phyloP scores from a whole-genome alignment of 1,140 invertebrate genomes.

The Araneus ventricosus region DNA sequence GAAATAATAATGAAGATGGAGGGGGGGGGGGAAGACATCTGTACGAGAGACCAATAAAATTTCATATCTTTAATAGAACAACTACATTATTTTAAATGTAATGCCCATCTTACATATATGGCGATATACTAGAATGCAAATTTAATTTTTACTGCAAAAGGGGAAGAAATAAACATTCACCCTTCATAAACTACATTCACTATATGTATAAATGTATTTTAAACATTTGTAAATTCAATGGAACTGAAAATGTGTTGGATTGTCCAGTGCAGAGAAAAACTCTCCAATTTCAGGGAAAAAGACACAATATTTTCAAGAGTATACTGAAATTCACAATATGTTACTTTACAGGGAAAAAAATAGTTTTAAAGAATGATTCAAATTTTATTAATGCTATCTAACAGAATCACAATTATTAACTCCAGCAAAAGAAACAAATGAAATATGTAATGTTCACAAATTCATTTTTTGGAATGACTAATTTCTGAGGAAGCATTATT shows the following conservation, averaged over 20 bases:
- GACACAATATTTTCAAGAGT: neutral
- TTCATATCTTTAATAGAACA: too few relatives aligned
- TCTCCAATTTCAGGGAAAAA: slow-evolving; percentile 9
- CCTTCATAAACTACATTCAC: neutral
- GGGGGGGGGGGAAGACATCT: too few relatives aligned
- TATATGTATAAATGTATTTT: neutral
- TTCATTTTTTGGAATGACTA: neutral
- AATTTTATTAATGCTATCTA: neutral
- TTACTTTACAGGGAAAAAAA: neutral
- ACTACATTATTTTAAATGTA: too few relatives aligned
- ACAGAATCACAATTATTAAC: neutral
- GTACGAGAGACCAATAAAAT: too few relatives aligned
- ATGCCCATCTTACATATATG: too few relatives aligned
- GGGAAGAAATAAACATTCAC: neutral
- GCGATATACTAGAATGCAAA: too few relatives aligned
- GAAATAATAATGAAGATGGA: too few relatives aligned
- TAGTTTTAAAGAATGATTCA: neutral
- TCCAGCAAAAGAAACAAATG: neutral
- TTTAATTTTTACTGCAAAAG: too few relatives aligned
- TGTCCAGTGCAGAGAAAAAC: slow-evolving; percentile 7
- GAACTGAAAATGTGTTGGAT: neutral
- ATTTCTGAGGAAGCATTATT: neutral
- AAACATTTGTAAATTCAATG: neutral
- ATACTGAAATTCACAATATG: neutral
- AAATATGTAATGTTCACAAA: neutral